Conservation (phyloP, 2,113 vertebrate species). For the Anguilla rostrata region DNA sequence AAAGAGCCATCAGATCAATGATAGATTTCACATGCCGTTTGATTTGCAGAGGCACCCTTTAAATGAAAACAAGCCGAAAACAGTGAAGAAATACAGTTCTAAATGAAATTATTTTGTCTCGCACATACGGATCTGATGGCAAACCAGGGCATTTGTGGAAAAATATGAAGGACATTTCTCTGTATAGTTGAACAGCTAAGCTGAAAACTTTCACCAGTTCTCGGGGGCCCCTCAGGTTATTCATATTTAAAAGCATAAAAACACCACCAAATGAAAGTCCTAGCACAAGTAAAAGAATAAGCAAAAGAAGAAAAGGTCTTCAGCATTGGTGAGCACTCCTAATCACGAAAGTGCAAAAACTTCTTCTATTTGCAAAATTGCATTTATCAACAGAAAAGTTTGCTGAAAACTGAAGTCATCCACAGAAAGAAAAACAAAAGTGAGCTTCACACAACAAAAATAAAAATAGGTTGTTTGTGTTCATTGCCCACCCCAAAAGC, state of each 20-base stretch:
- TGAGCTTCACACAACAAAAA: neutral
- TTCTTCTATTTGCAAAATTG: neutral
- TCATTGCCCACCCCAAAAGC: neutral
- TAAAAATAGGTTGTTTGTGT: neutral
- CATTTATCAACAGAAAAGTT: neutral
- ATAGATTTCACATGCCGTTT: no score
- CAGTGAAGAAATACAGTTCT: no score
- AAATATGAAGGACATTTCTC: neutral
- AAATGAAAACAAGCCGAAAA: no score
- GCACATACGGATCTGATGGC: no score
- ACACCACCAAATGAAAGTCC: no score
- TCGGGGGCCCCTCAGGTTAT: no score
- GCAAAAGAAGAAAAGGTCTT: neutral
- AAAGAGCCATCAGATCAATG: neutral
- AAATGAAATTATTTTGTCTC: no score
- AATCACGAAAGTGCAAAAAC: neutral
- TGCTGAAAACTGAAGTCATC: neutral
- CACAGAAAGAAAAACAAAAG: neutral
- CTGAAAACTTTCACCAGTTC: neutral
- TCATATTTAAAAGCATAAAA: no score
- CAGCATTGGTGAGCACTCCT: neutral
- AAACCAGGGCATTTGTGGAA: neutral
- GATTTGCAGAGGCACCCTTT: no score
- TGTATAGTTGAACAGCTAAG: neutral
- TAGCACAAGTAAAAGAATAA: neutral